phyloP scores from a whole-genome alignment of 2,113 vertebrate species.

The Cavia aperea region DNA sequence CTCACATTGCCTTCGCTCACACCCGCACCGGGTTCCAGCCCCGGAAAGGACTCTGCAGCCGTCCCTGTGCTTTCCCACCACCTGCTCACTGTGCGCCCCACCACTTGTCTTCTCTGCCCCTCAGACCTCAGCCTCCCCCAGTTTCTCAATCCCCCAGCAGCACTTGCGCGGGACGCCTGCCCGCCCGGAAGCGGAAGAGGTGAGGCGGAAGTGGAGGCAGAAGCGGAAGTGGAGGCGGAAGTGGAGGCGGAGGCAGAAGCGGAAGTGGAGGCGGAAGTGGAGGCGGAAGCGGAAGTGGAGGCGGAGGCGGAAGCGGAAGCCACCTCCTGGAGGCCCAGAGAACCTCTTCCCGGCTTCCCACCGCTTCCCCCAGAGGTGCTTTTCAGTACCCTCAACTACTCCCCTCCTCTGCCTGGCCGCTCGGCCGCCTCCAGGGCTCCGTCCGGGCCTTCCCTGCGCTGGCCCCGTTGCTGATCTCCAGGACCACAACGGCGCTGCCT shows the following conservation, averaged over 20 bases:
- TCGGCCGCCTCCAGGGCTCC: background rate
- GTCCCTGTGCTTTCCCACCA: background rate
- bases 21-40: background rate
- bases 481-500: background rate
- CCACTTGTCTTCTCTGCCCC: background rate
- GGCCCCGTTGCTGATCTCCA: background rate
- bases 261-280: background rate
- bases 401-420: background rate
- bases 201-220: no score
- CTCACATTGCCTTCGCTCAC: background rate
- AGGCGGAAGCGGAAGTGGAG: no score
- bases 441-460: background rate
- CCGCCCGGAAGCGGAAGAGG: no score
- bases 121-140: background rate
- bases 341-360: background rate
- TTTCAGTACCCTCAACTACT: background rate
- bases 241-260: background rate
- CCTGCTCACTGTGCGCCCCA: background rate
- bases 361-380: background rate
- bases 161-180: background rate
- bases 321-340: background rate
- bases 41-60: background rate
- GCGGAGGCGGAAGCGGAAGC: background rate
- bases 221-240: background rate
- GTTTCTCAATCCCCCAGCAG: background rate